A percentile compares a stretch with the other conserved stretches of the same genome.
Evolutionary conservation across 1,140 invertebrate genomes (phyloP).

Genomic region (Hormaphis cornu): DNA sequence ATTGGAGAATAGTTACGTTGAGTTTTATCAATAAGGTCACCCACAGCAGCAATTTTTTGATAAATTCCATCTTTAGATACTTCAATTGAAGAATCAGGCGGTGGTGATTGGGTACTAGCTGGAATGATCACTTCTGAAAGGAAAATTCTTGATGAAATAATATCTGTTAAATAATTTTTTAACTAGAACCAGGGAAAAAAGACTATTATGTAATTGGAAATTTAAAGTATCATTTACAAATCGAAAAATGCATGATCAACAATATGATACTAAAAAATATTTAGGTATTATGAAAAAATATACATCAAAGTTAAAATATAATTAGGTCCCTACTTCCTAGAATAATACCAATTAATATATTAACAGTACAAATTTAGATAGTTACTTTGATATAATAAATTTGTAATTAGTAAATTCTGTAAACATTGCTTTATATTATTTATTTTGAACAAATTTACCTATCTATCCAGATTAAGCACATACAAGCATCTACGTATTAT

Average conservation of each 20-base stretch:
- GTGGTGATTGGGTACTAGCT: conserved; percentile 9
- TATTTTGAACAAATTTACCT: no score
- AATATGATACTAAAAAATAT: neutral
- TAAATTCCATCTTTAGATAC: conserved; percentile 4
- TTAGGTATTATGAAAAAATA: neutral
- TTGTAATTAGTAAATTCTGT: no score
- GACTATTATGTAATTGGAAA: no score
- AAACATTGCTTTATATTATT: no score
- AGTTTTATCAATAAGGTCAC: conserved; percentile 15
- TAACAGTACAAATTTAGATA: no score
- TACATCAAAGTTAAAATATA: neutral
- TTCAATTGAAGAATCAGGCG: conserved; percentile 19
- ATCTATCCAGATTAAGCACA: no score
- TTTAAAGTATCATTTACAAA: no score
- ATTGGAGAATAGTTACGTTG: conserved; percentile 8
- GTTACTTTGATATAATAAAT: no score
- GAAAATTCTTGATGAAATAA: conserved; percentile 10
- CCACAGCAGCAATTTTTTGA: conserved; percentile 25
- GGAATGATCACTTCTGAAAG: conserved; percentile 27
- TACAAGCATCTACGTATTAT: no score
- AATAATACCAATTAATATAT: no score
- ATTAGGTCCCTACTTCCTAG: no score
- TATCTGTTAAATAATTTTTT: neutral
- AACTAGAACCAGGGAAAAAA: no score
- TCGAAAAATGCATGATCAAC: neutral